phyloP scores from a whole-genome alignment of 2,888 invertebrate genomes.

The Melanargia galathea region DNA sequence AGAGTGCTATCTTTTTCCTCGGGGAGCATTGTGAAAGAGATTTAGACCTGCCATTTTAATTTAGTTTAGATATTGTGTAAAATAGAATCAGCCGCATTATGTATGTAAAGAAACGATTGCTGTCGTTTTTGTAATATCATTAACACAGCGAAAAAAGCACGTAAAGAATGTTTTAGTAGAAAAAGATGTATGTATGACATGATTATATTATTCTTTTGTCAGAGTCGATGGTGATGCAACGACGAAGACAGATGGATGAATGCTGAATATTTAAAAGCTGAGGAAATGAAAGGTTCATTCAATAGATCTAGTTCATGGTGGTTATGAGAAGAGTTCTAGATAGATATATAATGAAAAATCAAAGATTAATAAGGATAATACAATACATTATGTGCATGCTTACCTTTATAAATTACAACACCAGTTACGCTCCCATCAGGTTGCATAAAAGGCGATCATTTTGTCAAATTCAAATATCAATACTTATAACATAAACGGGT shows the following conservation, averaged over 20 bases:
- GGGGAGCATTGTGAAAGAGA: too few relatives aligned
- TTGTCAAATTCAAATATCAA: conserved; percentile 76
- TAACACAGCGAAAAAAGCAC: conserved; percentile 41
- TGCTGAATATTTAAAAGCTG: conserved; percentile 37
- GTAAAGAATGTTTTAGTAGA: conserved; percentile 40
- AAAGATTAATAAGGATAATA: conserved; percentile 48
- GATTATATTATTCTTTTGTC: conserved; percentile 14
- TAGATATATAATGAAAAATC: conserved; percentile 39
- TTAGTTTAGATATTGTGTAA: too few relatives aligned
- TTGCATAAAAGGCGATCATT: conserved; percentile 81
- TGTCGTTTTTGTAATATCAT: conserved; percentile 40
- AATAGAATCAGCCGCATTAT: too few relatives aligned
- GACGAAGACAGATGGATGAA: conserved; percentile 31
- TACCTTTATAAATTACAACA: conserved; percentile 80
- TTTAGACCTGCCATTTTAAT: too few relatives aligned
- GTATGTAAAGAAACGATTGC: background rate
- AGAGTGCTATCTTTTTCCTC: too few relatives aligned
- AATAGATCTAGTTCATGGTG: conserved; percentile 36
- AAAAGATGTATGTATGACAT: conserved; percentile 39
- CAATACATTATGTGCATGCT: conserved; percentile 78
- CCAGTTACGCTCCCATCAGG: conserved; percentile 80
- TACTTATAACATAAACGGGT: conserved; percentile 73
- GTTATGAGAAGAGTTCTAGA: conserved; percentile 47
- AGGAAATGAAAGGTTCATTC: conserved; percentile 37
- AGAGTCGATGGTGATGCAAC: conserved; percentile 28